A percentile compares a stretch with the other conserved stretches of the same genome.
phyloP scores from a whole-genome alignment of 2,797 vertebrate species.

The Podargus strigoides region DNA sequence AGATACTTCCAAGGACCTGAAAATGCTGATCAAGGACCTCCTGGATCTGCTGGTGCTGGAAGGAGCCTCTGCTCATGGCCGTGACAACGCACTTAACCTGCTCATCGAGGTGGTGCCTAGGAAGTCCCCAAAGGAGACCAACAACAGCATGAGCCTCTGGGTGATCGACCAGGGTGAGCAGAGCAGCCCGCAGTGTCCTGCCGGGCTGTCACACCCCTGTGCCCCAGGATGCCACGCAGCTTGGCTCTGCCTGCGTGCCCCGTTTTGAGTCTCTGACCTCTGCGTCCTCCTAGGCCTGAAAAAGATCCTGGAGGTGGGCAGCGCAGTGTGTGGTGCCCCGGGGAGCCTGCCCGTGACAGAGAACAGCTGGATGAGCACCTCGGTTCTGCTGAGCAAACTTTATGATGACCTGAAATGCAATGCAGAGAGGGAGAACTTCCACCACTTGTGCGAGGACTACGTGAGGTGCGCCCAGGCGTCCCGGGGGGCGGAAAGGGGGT shows the following conservation, averaged over 20 bases:
- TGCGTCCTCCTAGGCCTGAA: constrained; percentile 80
- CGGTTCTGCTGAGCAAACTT: constrained; percentile 91
- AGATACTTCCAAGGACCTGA: constrained; percentile 91
- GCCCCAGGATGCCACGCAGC: fast-evolving
- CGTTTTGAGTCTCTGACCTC: neutral
- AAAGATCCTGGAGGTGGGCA: constrained; percentile 90
- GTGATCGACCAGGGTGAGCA: constrained; percentile 92
- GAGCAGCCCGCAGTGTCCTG: fast-evolving
- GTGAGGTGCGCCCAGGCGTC: constrained; percentile 76
- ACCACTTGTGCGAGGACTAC: constrained; percentile 88
- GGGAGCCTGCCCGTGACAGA: constrained; percentile 83
- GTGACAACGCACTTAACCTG: constrained; percentile 91
- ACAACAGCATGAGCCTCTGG: constrained; percentile 92
- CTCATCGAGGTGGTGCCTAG: constrained; percentile 92
- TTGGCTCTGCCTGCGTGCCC: fast-evolving
- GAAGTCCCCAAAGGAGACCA: constrained; percentile 84
- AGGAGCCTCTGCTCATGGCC: constrained; percentile 83
- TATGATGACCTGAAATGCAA: constrained; percentile 92
- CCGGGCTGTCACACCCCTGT: neutral
- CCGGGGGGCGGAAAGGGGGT: fast-evolving
- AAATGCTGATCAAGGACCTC: constrained; percentile 86
- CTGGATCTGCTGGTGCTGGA: constrained; percentile 84
- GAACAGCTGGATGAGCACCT: constrained; percentile 90
- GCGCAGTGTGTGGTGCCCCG: constrained; percentile 77
- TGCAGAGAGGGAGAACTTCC: constrained; percentile 91